A percentile compares a stretch with the other conserved stretches of the same genome.
Evolutionary conservation across 2,113 vertebrate genomes (phyloP).

Genomic region (Percina caprodes): DNA sequence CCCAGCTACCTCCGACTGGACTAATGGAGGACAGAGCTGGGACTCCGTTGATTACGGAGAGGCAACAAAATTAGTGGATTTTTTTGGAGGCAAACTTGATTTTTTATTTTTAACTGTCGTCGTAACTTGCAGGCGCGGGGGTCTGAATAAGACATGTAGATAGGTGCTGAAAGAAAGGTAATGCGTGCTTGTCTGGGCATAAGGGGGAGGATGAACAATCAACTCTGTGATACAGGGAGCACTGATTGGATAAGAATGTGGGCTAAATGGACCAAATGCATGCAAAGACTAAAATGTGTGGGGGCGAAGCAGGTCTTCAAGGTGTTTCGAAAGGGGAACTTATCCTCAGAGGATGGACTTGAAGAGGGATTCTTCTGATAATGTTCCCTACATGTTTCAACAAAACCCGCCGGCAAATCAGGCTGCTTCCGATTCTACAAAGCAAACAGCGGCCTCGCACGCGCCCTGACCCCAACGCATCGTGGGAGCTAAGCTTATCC

Average conservation of each 20-base stretch:
- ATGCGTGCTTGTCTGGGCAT: conserved; percentile 34
- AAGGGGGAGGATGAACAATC: conserved; percentile 30
- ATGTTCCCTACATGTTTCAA: conserved; percentile 54
- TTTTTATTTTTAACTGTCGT: conserved; percentile 41
- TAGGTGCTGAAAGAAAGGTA: conserved; percentile 34
- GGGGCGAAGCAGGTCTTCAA: conserved; percentile 79
- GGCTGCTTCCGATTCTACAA: conserved; percentile 69
- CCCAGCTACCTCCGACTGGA: conserved; percentile 96
- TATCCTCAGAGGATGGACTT: conserved; percentile 41
- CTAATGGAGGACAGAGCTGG: conserved; percentile 74
- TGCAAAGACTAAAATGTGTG: conserved; percentile 50
- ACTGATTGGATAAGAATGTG: conserved; percentile 29
- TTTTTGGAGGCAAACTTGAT: conserved; percentile 59
- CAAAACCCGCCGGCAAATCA: conserved; percentile 70
- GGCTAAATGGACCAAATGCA: conserved; percentile 46
- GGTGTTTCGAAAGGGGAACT: conserved; percentile 47
- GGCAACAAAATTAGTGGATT: conserved; percentile 40
- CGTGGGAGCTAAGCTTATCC: conserved; percentile 63
- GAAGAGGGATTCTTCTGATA: conserved; percentile 40
- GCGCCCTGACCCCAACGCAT: conserved; percentile 70
- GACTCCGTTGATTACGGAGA: conserved; percentile 48
- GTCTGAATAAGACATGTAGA: conserved; percentile 40
- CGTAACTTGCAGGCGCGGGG: conserved; percentile 33
- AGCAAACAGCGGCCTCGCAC: conserved; percentile 66
- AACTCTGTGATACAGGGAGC: conserved; percentile 24